These are phyloP conservation scores for Azorinus chamasolen DNA, from an alignment of 2,888 invertebrate species.

Conservation along the genomic window DNA sequence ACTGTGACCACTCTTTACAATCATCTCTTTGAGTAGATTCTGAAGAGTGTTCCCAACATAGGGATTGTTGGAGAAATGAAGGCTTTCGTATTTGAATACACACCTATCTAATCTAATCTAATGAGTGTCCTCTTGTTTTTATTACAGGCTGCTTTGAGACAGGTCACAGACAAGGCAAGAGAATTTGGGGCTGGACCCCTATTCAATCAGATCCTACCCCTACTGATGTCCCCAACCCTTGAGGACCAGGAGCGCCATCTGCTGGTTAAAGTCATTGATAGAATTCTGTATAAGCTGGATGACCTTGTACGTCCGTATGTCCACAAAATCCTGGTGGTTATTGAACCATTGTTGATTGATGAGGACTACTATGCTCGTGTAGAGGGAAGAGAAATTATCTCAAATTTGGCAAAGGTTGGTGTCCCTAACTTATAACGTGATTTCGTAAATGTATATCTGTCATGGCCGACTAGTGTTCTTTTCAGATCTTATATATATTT, in stretches of 20 bases:
- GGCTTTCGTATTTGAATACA: too few relatives aligned
- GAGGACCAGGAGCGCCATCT: conserved; percentile 99
- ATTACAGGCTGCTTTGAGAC: conserved; percentile 92
- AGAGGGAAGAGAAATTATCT: conserved; percentile 99
- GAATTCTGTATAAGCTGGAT: conserved; percentile 99
- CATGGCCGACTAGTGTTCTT: too few relatives aligned
- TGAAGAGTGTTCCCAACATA: too few relatives aligned
- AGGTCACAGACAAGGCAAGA: conserved; percentile 99
- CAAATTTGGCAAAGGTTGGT: conserved; percentile 95
- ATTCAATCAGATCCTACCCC: conserved; percentile 99
- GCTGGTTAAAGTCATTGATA: conserved; percentile 99
- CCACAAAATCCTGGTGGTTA: conserved; percentile 99
- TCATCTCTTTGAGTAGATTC: too few relatives aligned
- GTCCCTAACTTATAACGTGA: neutral
- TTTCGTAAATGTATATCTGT: too few relatives aligned
- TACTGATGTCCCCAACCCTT: conserved; percentile 99
- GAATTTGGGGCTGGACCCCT: conserved; percentile 99
- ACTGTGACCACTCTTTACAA: too few relatives aligned
- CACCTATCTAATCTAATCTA: too few relatives aligned
- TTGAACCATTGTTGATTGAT: conserved; percentile 99
- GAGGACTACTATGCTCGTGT: conserved; percentile 99
- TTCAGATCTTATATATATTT: too few relatives aligned
- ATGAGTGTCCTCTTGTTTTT: neutral
- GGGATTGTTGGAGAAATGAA: too few relatives aligned
- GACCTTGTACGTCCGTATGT: conserved; percentile 99